Evolutionary conservation across 2,113 vertebrate genomes (phyloP).

Genomic region (Gallinago media): DNA sequence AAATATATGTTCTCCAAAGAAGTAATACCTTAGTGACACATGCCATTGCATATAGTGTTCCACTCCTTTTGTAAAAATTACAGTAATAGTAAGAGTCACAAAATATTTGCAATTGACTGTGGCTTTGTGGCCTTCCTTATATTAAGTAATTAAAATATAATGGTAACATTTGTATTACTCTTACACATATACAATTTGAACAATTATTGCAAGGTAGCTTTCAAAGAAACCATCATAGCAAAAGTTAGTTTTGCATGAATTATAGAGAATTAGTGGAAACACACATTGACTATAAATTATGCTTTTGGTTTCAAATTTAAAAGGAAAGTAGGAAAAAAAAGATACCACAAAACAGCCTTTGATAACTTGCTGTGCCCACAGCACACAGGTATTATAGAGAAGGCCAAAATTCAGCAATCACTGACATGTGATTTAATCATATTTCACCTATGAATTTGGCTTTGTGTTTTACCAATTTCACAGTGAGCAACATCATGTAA

Average conservation of each 20-base stretch:
- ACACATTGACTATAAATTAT: neutral
- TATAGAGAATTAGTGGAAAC: neutral
- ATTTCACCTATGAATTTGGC: neutral
- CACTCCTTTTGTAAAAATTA: neutral
- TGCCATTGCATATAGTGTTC: neutral
- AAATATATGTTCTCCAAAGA: neutral
- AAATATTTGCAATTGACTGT: neutral
- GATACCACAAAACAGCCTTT: neutral
- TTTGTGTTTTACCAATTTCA: neutral
- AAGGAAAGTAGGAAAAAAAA: neutral
- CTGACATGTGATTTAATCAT: accelerated
- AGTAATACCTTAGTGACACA: neutral
- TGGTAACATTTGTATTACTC: neutral
- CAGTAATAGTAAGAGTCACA: neutral
- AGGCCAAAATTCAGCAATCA: neutral
- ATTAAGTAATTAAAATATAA: slow-evolving; percentile 38
- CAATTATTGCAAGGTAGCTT: neutral
- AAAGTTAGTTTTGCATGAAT: slow-evolving; percentile 13
- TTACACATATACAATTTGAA: neutral
- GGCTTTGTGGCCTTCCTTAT: neutral
- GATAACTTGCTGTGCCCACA: neutral
- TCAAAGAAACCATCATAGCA: neutral
- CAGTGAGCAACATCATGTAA: neutral
- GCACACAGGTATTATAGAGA: neutral
- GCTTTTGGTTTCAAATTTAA: neutral